These are phyloP conservation scores for Actenoides lindsayi DNA, from an alignment of 2,113 vertebrate genomes.

Conservation along the genomic window DNA sequence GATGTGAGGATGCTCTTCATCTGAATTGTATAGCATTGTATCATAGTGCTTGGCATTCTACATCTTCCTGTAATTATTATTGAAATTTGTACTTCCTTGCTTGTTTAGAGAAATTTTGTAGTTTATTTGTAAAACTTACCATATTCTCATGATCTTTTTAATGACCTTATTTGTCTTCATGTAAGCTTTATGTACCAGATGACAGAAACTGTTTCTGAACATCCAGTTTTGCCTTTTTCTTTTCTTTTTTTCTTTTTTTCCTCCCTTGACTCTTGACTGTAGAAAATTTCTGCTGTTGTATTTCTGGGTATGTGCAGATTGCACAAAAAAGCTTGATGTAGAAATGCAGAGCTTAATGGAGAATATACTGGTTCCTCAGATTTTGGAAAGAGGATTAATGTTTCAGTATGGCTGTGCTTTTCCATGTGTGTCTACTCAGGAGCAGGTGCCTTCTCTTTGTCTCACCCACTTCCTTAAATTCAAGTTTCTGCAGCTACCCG, in stretches of 20 bases:
- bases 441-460: neutral
- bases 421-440: neutral
- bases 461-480: neutral
- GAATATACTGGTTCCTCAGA: neutral
- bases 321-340: neutral
- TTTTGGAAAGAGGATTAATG: neutral
- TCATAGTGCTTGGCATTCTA: slow-evolving; percentile 29
- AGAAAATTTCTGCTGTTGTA: neutral
- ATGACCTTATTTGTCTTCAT: neutral
- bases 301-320: neutral
- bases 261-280: neutral
- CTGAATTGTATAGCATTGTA: slow-evolving; percentile 39
- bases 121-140: slow-evolving; percentile 15
- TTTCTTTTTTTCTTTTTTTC: neutral
- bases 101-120: neutral
- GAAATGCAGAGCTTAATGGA: neutral
- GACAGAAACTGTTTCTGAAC: neutral
- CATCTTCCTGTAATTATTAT: slow-evolving; percentile 54
- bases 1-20: slow-evolving; percentile 52
- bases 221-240: neutral
- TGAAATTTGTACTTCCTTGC: slow-evolving; percentile 30
- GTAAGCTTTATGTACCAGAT: neutral
- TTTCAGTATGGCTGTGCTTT: neutral
- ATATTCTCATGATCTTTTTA: neutral
- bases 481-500: neutral